A percentile compares a stretch with the other conserved stretches of the same genome.
Conservation (phyloP, 1,140 invertebrate species). For the Sycophila sp. region DNA sequence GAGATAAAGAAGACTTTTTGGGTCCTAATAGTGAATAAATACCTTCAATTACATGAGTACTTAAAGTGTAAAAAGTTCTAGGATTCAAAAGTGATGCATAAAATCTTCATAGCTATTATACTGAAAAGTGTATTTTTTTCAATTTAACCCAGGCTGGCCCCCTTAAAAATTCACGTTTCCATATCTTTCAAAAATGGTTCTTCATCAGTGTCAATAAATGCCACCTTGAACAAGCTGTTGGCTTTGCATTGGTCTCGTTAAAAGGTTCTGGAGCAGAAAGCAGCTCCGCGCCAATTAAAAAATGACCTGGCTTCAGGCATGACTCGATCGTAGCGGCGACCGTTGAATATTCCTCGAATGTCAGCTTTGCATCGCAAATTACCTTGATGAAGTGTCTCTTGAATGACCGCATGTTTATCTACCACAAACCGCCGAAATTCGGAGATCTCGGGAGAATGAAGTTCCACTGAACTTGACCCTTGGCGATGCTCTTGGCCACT, state of each 20-base stretch:
- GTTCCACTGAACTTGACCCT: not conserved
- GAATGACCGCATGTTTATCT: not conserved
- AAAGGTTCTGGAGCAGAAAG: not conserved
- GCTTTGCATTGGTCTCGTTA: not conserved
- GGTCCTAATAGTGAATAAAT: too few species aligned
- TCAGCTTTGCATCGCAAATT: not conserved
- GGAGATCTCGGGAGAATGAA: not conserved
- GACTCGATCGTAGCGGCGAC: not conserved
- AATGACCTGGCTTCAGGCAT: not conserved
- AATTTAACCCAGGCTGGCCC: too few species aligned
- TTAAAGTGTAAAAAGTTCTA: too few species aligned
- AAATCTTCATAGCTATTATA: too few species aligned
- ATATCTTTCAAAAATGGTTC: constrained; percentile 5
- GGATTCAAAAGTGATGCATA: too few species aligned
- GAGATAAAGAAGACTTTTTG: too few species aligned
- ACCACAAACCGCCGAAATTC: not conserved
- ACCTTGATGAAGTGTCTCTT: not conserved
- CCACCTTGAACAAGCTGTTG: not conserved
- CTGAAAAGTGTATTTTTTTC: too few species aligned
- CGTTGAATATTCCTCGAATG: not conserved
- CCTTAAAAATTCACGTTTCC: not conserved
- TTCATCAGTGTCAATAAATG: not conserved
- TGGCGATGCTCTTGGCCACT: not conserved
- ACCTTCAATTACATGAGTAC: too few species aligned
- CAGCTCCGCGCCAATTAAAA: not conserved